These are phyloP conservation scores for Sorex araneus DNA, from an alignment of 2,113 vertebrate genomes.

Conservation along the genomic window DNA sequence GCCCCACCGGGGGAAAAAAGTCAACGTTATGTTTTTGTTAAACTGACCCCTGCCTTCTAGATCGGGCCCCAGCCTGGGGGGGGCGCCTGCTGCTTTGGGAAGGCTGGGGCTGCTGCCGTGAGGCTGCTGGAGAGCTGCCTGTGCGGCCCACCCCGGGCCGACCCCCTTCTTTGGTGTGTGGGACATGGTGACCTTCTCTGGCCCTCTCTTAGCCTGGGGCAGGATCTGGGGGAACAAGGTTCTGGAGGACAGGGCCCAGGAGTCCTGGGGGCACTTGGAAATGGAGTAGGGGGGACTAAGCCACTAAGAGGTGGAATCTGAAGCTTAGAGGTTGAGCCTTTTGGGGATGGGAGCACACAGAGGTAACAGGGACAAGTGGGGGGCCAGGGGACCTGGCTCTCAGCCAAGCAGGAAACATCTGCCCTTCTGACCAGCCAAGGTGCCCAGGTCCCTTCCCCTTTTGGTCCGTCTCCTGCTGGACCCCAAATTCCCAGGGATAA, in stretches of 20 bases:
- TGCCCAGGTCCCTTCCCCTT: slow-evolving; percentile 50
- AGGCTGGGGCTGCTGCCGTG: slow-evolving; percentile 74
- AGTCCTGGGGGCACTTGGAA: slow-evolving; percentile 83
- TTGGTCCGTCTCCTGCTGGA: slow-evolving; percentile 67
- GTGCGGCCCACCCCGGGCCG: slow-evolving; percentile 71
- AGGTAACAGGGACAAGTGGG: slow-evolving; percentile 56
- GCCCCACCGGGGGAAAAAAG: slow-evolving; percentile 79
- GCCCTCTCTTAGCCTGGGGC: slow-evolving; percentile 55
- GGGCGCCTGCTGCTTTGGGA: slow-evolving; percentile 82
- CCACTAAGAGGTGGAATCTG: slow-evolving; percentile 73
- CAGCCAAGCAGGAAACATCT: slow-evolving; percentile 47
- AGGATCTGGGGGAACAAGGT: slow-evolving; percentile 67
- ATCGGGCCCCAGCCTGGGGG: slow-evolving; percentile 73
- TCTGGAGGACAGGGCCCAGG: slow-evolving; percentile 77
- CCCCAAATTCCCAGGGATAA: slow-evolving; percentile 57
- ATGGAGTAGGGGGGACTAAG: slow-evolving; percentile 55
- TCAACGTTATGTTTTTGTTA: slow-evolving; percentile 80
- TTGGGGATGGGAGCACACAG: slow-evolving; percentile 59
- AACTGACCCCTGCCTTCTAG: slow-evolving; percentile 80
- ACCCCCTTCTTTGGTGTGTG: slow-evolving; percentile 86
- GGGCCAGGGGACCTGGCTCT: slow-evolving; percentile 28
- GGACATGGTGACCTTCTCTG: slow-evolving; percentile 79
- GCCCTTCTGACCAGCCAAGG: slow-evolving; percentile 56
- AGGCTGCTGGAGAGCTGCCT: slow-evolving; percentile 78
- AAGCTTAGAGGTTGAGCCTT: slow-evolving; percentile 75